Evolutionary conservation across 2,888 invertebrate genomes (phyloP).

Genomic region (Caenorhabditis sp.): DNA sequence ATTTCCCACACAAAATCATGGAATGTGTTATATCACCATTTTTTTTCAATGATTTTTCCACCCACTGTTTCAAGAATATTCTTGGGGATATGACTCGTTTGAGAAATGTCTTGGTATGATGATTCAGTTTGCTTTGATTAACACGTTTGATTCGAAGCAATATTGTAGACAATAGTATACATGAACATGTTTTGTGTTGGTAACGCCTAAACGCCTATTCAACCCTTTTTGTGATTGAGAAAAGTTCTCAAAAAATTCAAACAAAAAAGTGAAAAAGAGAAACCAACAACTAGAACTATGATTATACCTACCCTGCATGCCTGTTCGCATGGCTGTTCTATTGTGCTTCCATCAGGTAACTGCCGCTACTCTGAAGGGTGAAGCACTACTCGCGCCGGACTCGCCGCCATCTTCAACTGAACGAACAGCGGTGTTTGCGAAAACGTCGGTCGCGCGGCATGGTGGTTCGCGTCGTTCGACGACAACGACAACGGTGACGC

Average conservation of each 20-base stretch:
- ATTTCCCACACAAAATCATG: neutral
- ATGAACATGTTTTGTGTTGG: conserved; percentile 34
- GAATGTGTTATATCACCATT: no score
- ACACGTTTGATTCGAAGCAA: neutral
- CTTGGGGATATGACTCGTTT: no score
- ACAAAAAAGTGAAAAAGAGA: neutral
- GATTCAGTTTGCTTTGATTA: neutral
- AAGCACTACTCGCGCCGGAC: conserved; percentile 49
- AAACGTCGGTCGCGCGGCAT: conserved; percentile 1
- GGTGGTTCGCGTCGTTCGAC: conserved; percentile 7
- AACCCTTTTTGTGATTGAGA: conserved; percentile 22
- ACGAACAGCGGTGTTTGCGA: conserved; percentile 19
- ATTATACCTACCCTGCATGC: conserved; percentile 35
- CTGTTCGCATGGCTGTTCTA: conserved; percentile 44
- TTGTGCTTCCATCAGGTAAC: conserved; percentile 51
- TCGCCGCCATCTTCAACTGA: conserved; percentile 31
- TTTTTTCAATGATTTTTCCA: no score
- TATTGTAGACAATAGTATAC: neutral
- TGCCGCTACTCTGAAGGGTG: conserved; percentile 58
- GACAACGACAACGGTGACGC: conserved; percentile 14
- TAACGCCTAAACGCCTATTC: conserved; percentile 37
- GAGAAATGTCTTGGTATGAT: neutral
- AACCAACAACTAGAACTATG: neutral
- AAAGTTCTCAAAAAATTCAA: neutral
- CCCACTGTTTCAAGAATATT: no score